These are phyloP conservation scores for Xenopus petersii DNA, from an alignment of 2,797 vertebrate genomes.

Conservation along the genomic window DNA sequence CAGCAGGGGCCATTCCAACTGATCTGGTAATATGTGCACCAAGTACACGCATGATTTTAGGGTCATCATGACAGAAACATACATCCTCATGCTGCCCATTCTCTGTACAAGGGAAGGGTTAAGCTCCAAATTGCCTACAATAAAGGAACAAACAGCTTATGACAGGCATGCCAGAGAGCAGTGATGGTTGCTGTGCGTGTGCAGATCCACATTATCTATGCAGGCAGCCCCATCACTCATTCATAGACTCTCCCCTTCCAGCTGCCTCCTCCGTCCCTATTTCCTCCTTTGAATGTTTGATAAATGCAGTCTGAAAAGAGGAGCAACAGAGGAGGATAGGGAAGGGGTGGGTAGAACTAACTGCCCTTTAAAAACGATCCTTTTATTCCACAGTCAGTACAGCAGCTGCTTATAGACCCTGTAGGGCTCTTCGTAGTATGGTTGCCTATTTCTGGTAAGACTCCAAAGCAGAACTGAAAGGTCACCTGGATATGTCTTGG, in stretches of 20 bases:
- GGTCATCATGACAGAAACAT: too few species aligned
- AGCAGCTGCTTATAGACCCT: conserved; percentile 33
- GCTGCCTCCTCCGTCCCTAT: conserved; percentile 39
- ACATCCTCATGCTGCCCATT: too few species aligned
- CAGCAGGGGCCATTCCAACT: too few species aligned
- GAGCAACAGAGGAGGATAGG: conserved; percentile 15
- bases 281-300: conserved; percentile 36
- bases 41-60: too few species aligned
- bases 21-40: too few species aligned
- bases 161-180: conserved; percentile 36
- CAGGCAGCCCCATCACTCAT: conserved; percentile 20
- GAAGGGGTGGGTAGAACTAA: conserved; percentile 44
- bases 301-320: conserved; percentile 37
- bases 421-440: conserved; percentile 12
- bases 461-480: conserved; percentile 7
- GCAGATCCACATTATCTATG: conserved; percentile 13
- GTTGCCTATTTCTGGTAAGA: background rate
- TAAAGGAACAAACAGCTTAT: conserved; percentile 36
- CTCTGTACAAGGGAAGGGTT: too few species aligned
- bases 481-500: conserved; percentile 38
- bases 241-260: conserved; percentile 13
- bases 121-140: conserved; percentile 6
- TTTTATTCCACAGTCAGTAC: conserved; percentile 11
- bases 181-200: conserved; percentile 16
- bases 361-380: conserved; percentile 27